Evolutionary conservation across 2,797 vertebrate genomes (phyloP), one percentile per base, ranked within the genome.

Genomic region (Eulemur coronatus): DNA sequence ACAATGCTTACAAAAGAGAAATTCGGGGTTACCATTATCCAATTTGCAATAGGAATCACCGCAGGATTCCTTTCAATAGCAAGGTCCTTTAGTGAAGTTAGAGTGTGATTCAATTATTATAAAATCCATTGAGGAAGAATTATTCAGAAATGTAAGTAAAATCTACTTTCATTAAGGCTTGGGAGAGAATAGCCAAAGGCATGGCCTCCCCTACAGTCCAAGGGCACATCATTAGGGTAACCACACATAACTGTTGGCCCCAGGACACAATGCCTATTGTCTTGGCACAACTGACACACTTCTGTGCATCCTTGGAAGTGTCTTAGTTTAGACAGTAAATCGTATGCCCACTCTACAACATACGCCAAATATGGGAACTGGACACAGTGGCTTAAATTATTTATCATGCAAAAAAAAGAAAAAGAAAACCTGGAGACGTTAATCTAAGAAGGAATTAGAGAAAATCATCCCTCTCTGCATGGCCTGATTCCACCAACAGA

Each of bases 51-150:
- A 96, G 46, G 75, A 85, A 91, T 97, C 73, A 67, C 63, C 35
- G 28, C 48, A 63, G 15, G 70, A 55, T 93, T 97, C 38, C 14
- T 95, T 90, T 94, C 88, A 92, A 91, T 50, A 82, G 88, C 41
- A 85, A 96, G 73, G 82, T 94, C 72, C 52, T 97, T 94, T 69
- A 75, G 61, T 85, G 95, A 84, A 94, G 80, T 92, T 95, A 84
- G 94, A 97, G 15, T 92, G 63, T 79, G 79, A 94, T 95, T 97
- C 84, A 94, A 46, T 97, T 96, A 95, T 96, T 92, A 85, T 75
- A 79, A 96, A 94, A 92, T 85, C 63, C 88, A 94, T 75, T 95
- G 92, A 79, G 55, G 90, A 79, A 85, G 69, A 94, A 90, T 96
- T 96, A 88, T 95, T 95, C 4, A 59, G 38, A 20, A 89, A 80